Evolutionary conservation across 2,888 invertebrate genomes (phyloP), one percentile per base, ranked within the genome.

Genomic region (Balanococcus diminutus): DNA sequence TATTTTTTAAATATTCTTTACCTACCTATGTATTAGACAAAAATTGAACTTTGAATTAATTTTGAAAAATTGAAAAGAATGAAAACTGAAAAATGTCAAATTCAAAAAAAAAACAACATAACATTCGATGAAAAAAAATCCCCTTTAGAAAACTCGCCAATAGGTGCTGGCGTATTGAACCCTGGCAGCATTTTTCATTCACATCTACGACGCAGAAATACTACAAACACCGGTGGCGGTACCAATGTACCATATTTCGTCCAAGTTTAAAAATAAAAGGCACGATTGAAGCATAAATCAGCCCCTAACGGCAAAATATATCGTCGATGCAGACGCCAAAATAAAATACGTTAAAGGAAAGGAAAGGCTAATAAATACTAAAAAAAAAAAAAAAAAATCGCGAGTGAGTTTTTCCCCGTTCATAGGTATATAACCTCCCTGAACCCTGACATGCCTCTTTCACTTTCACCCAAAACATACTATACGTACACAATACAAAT

Each of bases 321-420:
- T 67, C 61, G 61, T 67, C 22, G 61, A 67, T 28, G 14, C 28
- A 67, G 61, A 28, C 25, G n/a, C 61, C 25, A 9, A 67, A n/a
- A 28, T 67, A 28, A 67, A 67, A 67, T 67, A 67, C 61, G 61
- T 67, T 67, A 25, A 67, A 28, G 61, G 14, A 67, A 67, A 67
- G 61, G 61, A 3, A 67, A 67, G 28, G 61, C 61, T 67, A 67
- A 67, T 67, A 67, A 67, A 67, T 67, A 67, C 28, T 67, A 28
- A 67, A 67, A 67, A 67, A 67, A 67, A 67, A 25, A 67, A 11
- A 25, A 28, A 67, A 67, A 67, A 67, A 25, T 67, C 61, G 61
- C 61, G 61, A 67, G 51, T n/a, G n/a, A n/a, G n/a, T 51, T 67
- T 22, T 28, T 1, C 25, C 25, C 22, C 1, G 28, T 61, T 11